Base-by-base conservation (phyloP, 2,113 vertebrate genomes). In the Labeo catla region DNA sequence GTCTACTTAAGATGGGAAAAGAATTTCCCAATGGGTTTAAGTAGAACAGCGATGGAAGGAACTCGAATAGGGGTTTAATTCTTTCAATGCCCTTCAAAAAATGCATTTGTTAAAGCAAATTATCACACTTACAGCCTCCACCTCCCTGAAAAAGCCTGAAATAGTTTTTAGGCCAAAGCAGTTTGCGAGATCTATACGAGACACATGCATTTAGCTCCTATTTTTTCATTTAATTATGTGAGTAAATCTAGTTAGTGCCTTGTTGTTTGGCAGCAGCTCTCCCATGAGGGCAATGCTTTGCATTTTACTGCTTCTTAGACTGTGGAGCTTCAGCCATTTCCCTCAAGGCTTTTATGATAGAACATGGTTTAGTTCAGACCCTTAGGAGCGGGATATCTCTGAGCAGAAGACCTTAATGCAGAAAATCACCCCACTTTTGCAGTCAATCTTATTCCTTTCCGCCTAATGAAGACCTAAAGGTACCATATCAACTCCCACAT, bases 201-300 rank as follows among this genome's bases (percentile, higher is more conserved):
- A 65, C 49, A 78, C 59, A 59, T 81, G 84, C 76, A 59, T 79
- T 89, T 76, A 89, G 68, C 77, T 81, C 66, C 23, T 68, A 79
- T 85, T 84, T 84, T 80, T 73, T 21, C 28, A 83, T 85, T 85
- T 91, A 89, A 90, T 87, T 90, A 81, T 21, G 39, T 12, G 34
- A 85, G 81, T 85, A 87, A 89, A 89, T 89, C 61, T 82, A 66
- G 83, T 87, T 85, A 83, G 50, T 39, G 47, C 28, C 43, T 36
- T 88, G 87, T 43, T 63, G 68, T 59, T 83, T 66, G 73, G 81
- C 63, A 73, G 76, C 19, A 47, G 50, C 16, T 21, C 19, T 86
- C 81, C 89, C 77, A 85, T 12, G 57, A 81, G 86, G 61, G 10
- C 28, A 52, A 76, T 73, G 78, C 47, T 81, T 88, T 61, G 21